Base-by-base conservation (phyloP, 2,113 vertebrate species). In the Pomatorhinus ruficollis region DNA sequence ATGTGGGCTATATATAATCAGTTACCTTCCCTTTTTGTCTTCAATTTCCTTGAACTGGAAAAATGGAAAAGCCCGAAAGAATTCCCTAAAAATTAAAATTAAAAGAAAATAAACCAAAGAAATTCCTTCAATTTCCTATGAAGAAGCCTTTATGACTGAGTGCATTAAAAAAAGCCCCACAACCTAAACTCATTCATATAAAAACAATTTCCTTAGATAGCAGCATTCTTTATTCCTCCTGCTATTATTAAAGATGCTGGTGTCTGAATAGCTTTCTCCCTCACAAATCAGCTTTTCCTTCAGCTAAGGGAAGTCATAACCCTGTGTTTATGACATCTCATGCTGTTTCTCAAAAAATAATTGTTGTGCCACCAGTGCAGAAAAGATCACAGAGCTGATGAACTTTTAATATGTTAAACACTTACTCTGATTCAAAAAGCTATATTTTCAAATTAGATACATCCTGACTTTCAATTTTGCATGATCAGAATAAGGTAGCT, bases 121-220 rank as follows among this genome's bases (percentile, higher is more conserved):
- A 90, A 84, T 91, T 61, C 17, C 33, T 71, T 74, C 30, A 5
- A 35, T 83, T 96, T 96, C 49, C 22, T 83, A 71, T 85, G 80
- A 87, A 89, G 68, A 70, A 86, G 6, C 2, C 15, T 82, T 88
- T 87, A 82, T 82, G 0, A 4, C 27, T 56, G 50, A 78, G 20
- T 59, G 21, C 24, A 74, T 90, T 82, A 54, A 84, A 75, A 91
- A 27, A 12, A 37, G 22, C 6, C 0, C 15, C 28, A 57, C 42
- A 91, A 59, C 45, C 22, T 60, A 76, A 95, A 61, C 53, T 50
- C 35, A 57, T 90, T 92, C 40, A 77, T 93, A 94, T 76, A 84
- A 96, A 86, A 95, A 93, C 69, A 91, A 94, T 96, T 95, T 95
- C 85, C 72, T 96, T 95, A 94, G 90, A 84, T 86, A 82, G 59